phyloP scores from a whole-genome alignment of 92 coral and sea anemone genomes.

The Muricea muricata region DNA sequence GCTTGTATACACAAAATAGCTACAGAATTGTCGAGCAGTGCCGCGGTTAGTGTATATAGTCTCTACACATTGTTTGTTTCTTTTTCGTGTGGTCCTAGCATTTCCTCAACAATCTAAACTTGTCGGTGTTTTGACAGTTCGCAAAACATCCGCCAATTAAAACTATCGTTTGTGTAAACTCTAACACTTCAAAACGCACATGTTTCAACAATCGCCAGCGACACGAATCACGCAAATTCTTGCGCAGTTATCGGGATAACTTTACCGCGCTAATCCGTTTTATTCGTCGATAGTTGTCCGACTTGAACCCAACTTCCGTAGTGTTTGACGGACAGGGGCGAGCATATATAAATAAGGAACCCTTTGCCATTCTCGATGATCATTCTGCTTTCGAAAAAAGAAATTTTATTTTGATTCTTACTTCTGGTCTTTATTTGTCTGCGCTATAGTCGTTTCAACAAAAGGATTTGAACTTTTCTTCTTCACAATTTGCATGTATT shows the following conservation, averaged over 20 bases:
- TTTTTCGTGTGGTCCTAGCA: slow-evolving; percentile 31
- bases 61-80: slow-evolving; percentile 34
- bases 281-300: too few relatives aligned
- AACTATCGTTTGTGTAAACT: background rate
- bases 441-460: too few relatives aligned
- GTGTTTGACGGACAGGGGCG: too few relatives aligned
- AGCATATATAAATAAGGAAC: too few relatives aligned
- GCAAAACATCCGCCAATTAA: background rate
- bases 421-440: too few relatives aligned
- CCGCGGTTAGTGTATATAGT: too few relatives aligned
- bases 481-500: background rate
- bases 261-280: background rate
- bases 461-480: too few relatives aligned
- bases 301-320: too few relatives aligned
- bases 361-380: too few relatives aligned
- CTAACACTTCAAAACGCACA: slow-evolving; percentile 21
- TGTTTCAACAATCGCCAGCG: too few relatives aligned
- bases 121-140: slow-evolving; percentile 30
- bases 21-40: slow-evolving; percentile 3
- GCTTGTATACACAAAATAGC: background rate
- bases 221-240: background rate
- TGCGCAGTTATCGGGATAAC: background rate
- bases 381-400: too few relatives aligned
- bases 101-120: slow-evolving; percentile 23
- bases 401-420: too few relatives aligned